Conservation (phyloP, 1,140 invertebrate genomes). For the Aplysia californica region DNA sequence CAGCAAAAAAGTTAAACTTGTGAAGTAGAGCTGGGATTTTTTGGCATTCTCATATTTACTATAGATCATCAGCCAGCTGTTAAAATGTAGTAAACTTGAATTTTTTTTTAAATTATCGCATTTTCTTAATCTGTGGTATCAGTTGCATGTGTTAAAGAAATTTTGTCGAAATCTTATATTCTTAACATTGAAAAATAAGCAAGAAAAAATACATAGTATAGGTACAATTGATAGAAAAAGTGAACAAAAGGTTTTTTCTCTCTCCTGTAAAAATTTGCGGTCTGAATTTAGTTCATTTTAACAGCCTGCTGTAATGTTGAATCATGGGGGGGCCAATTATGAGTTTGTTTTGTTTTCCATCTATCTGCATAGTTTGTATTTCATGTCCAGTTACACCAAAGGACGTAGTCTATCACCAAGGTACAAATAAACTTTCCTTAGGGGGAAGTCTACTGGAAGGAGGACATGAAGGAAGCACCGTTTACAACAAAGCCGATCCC, state of each 20-base stretch:
- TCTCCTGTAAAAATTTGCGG: not conserved
- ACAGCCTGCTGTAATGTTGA: not conserved
- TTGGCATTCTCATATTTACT: not conserved
- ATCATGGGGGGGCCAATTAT: not conserved
- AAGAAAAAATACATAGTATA: not conserved
- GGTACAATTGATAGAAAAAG: not conserved
- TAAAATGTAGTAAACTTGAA: not conserved
- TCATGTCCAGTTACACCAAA: not conserved
- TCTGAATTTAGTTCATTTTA: not conserved
- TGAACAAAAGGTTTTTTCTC: not conserved
- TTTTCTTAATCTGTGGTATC: no score
- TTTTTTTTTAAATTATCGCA: not conserved
- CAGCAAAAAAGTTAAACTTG: not conserved
- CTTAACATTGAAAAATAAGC: not conserved
- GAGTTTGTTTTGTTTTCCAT: no score
- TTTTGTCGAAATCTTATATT: not conserved
- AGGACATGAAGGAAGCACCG: constrained; percentile 34
- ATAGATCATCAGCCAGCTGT: not conserved
- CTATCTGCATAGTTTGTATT: no score
- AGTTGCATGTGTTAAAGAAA: no score
- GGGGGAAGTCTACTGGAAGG: constrained; percentile 47
- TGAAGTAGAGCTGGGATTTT: not conserved
- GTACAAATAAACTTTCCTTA: not conserved
- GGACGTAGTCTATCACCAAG: not conserved
- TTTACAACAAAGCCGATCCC: constrained; percentile 38